These are phyloP conservation scores for Polydrusus tereticollis DNA, from an alignment of 2,888 invertebrate species.

Conservation along the genomic window DNA sequence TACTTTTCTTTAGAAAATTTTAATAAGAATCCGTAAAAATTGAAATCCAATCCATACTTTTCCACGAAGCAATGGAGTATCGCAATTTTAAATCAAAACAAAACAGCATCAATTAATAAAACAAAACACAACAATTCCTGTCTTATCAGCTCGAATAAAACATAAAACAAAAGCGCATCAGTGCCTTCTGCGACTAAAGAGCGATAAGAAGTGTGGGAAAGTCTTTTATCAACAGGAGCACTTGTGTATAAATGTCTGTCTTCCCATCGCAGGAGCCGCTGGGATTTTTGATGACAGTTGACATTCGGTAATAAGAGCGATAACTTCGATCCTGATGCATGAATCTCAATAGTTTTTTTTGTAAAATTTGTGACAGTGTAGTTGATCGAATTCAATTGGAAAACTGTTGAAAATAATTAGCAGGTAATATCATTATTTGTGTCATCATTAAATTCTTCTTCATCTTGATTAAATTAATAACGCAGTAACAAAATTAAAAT, in stretches of 20 bases:
- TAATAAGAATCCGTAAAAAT: too few species aligned
- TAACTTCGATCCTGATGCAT: background rate
- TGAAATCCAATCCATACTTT: background rate
- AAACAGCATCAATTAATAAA: conserved; percentile 23
- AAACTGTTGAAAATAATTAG: too few species aligned
- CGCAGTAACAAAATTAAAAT: too few species aligned
- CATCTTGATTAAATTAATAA: too few species aligned
- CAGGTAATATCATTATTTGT: too few species aligned
- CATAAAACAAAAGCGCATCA: conserved; percentile 54
- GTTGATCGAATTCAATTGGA: background rate
- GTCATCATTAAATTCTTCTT: too few species aligned
- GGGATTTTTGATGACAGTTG: conserved; percentile 46
- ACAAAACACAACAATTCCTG: conserved; percentile 36
- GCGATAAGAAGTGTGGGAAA: conserved; percentile 58
- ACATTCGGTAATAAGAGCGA: conserved; percentile 32
- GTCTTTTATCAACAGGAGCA: conserved; percentile 46
- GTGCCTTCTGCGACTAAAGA: conserved; percentile 48
- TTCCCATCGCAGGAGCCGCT: conserved; percentile 43
- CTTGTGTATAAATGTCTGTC: conserved; percentile 39
- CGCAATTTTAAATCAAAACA: background rate
- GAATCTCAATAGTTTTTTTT: background rate
- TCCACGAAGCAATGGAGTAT: conserved; percentile 1
- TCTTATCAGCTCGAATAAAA: conserved; percentile 46
- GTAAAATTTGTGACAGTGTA: background rate
- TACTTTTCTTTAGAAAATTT: too few species aligned